A percentile compares a stretch with the other conserved stretches of the same genome.
phyloP scores from a whole-genome alignment of 2,888 invertebrate species.

The Volucella bombylans region DNA sequence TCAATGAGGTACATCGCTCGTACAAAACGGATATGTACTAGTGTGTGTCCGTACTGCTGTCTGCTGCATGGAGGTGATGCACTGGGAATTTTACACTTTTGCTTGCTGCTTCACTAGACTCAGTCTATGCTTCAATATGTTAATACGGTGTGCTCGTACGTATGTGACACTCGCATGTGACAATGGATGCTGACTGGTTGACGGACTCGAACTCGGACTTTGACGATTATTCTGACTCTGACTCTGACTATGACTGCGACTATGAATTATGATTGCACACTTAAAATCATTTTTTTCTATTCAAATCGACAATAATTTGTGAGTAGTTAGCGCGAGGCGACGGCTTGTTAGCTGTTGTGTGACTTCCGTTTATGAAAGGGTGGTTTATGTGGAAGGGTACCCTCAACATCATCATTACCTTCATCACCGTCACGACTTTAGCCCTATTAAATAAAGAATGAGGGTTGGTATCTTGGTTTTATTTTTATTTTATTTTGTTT shows the following conservation, averaged over 20 bases:
- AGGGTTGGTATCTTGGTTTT: too few relatives aligned
- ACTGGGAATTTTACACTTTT: constrained; percentile 38
- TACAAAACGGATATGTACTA: constrained; percentile 15
- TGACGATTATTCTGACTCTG: too few relatives aligned
- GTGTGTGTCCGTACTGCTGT: too few relatives aligned
- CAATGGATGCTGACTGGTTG: not conserved
- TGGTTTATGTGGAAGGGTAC: constrained; percentile 12
- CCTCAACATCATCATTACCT: too few relatives aligned
- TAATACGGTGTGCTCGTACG: too few relatives aligned
- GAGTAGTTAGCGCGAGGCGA: not conserved
- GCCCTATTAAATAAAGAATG: too few relatives aligned
- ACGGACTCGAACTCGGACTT: not conserved
- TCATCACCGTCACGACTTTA: too few relatives aligned
- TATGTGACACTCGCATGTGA: not conserved
- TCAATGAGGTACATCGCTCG: constrained; percentile 16
- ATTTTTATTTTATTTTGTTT: too few relatives aligned
- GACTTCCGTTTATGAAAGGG: constrained; percentile 33
- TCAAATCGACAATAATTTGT: constrained; percentile 14
- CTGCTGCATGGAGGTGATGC: constrained; percentile 28
- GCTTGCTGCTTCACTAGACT: not conserved
- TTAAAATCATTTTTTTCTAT: not conserved
- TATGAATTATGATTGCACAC: constrained; percentile 43
- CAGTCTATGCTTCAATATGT: not conserved
- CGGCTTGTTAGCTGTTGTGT: not conserved
- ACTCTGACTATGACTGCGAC: too few relatives aligned